Percentiles rank a stretch among this genome's conserved stretches.
These are phyloP conservation scores for Seira sanloemensis DNA, from an alignment of 2,888 invertebrate species.

Conservation along the genomic window DNA sequence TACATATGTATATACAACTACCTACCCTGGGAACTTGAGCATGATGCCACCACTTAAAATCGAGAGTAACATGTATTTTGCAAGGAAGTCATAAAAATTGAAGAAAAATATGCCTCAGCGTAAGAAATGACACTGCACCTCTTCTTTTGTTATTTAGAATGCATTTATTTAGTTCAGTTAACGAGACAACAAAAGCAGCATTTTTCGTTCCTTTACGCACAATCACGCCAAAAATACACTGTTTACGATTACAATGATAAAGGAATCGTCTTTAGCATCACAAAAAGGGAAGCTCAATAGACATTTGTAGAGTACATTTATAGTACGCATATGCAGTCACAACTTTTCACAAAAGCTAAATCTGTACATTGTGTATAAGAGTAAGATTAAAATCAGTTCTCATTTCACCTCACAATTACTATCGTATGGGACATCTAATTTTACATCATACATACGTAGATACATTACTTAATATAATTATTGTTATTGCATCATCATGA, in stretches of 20 bases:
- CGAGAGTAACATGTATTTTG: constrained; percentile 4
- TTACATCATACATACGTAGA: constrained; percentile 47
- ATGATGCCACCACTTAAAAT: not conserved
- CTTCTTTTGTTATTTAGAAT: not conserved
- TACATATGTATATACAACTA: not conserved
- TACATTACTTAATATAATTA: constrained; percentile 35
- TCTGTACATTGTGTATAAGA: not conserved
- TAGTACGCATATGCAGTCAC: not conserved
- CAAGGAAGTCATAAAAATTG: constrained; percentile 52
- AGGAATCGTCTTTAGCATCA: not conserved
- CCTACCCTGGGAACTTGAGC: not conserved
- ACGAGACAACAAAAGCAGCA: not conserved
- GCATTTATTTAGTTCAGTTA: not conserved
- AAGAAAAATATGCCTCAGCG: not conserved
- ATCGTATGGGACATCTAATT: constrained; percentile 50
- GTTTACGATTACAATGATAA: too few relatives aligned
- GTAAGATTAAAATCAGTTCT: constrained; percentile 30
- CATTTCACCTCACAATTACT: constrained; percentile 23
- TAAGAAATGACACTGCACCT: not conserved
- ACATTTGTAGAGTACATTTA: not conserved
- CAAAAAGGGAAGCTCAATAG: not conserved
- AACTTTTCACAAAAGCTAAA: too few relatives aligned
- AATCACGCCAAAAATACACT: constrained; percentile 14
- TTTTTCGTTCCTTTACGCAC: not conserved
- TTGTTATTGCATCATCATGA: constrained; percentile 35